Evolutionary conservation across 2,113 vertebrate species (phyloP).

Genomic region (Vulpes ferrilata): DNA sequence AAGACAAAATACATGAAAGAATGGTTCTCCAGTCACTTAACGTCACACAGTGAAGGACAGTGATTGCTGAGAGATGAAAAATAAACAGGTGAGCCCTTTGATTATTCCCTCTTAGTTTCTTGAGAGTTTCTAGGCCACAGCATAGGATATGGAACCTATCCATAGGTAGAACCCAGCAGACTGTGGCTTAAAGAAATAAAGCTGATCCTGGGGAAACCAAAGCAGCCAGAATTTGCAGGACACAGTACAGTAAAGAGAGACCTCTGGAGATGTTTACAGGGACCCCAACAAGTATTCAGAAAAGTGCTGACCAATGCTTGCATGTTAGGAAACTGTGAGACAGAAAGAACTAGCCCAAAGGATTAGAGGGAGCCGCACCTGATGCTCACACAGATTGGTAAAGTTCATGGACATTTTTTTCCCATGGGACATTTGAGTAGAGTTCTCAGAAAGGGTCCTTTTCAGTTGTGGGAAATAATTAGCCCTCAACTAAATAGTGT

Average conservation of each 20-base stretch:
- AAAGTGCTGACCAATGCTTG: background rate
- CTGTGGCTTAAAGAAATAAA: background rate
- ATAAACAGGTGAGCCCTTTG: background rate
- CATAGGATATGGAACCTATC: background rate
- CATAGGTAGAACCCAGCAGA: background rate
- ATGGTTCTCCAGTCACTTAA: background rate
- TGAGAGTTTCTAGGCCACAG: background rate
- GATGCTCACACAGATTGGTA: background rate
- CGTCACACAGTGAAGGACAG: conserved; percentile 2
- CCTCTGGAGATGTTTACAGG: background rate
- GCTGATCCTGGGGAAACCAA: background rate
- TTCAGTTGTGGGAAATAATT: background rate
- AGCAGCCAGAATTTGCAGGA: background rate
- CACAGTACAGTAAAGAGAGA: background rate
- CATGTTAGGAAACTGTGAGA: background rate
- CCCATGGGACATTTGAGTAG: background rate
- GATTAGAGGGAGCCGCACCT: background rate
- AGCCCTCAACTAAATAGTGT: background rate
- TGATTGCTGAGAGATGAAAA: background rate
- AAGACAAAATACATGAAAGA: conserved; percentile 14
- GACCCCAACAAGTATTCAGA: background rate
- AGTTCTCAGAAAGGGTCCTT: background rate
- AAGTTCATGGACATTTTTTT: background rate
- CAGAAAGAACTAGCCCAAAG: background rate
- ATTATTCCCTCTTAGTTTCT: background rate